These are phyloP conservation scores for Bufotes viridis DNA, from an alignment of 2,797 vertebrate genomes.

Conservation along the genomic window DNA sequence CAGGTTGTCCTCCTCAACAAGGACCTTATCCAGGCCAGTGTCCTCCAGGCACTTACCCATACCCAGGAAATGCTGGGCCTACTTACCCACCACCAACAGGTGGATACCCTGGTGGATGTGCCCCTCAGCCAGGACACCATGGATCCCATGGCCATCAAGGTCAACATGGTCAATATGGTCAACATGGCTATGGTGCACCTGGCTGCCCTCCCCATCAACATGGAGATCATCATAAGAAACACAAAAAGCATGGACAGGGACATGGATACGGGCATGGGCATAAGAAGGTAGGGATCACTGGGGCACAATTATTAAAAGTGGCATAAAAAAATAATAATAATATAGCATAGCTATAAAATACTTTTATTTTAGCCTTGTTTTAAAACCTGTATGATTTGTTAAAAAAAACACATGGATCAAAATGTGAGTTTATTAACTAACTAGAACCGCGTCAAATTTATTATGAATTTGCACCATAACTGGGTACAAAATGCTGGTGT, in stretches of 20 bases:
- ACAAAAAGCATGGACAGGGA: conserved; percentile 41
- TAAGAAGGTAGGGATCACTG: conserved; percentile 2
- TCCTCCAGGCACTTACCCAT: conserved; percentile 22
- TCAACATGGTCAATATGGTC: background rate
- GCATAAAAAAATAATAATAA: no score
- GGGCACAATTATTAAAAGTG: background rate
- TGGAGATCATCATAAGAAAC: conserved; percentile 36
- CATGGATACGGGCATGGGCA: conserved; percentile 30
- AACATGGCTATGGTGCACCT: conserved; percentile 25
- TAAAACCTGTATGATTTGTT: no score
- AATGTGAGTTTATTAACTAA: no score
- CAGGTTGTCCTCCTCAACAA: conserved; percentile 44
- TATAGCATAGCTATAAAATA: no score
- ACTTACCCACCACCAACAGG: conserved; percentile 3
- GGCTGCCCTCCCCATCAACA: conserved; percentile 19
- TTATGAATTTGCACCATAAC: no score
- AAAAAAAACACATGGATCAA: no score
- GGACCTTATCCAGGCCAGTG: conserved; percentile 47
- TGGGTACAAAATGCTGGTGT: no score
- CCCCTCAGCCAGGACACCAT: conserved; percentile 14
- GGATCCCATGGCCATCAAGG: conserved; percentile 3
- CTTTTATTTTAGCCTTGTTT: no score
- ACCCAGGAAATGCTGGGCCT: conserved; percentile 33
- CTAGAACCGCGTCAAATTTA: no score
- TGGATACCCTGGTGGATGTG: conserved; percentile 45